Conservation (phyloP, 2,797 vertebrate species). For the Telmatherina bonti region DNA sequence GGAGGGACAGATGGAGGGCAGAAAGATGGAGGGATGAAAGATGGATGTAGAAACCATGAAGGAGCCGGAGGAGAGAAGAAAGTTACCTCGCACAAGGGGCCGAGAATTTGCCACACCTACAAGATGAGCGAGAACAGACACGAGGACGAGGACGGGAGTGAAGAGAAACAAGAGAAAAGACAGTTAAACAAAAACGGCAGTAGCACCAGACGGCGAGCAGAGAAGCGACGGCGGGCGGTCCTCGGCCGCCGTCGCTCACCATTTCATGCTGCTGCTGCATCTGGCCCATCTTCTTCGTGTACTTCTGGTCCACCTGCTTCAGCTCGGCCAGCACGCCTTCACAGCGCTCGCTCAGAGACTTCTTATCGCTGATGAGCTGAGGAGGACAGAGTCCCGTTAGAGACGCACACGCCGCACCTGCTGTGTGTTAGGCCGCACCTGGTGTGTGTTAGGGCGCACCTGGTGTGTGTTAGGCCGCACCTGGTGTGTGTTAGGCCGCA, state of each 20-base stretch:
- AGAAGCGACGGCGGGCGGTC: background rate
- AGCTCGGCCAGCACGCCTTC: constrained; percentile 89
- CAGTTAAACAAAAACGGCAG: constrained; percentile 58
- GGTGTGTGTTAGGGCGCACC: too few relatives aligned
- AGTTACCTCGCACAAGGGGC: constrained; percentile 92
- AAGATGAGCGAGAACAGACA: constrained; percentile 72
- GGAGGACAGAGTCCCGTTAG: background rate
- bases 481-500: too few relatives aligned
- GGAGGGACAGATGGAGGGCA: constrained; percentile 4
- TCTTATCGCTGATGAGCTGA: constrained; percentile 95
- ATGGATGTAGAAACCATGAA: constrained; percentile 9
- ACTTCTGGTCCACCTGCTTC: constrained; percentile 91
- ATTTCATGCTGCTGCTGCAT: constrained; percentile 93
- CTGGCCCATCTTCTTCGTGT: constrained; percentile 88
- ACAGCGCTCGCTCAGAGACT: constrained; percentile 89
- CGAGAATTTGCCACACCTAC: constrained; percentile 93
- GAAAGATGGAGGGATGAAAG: constrained; percentile 27
- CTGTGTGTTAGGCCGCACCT: too few relatives aligned
- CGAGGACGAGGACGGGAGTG: constrained; percentile 32
- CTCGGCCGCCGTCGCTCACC: constrained; percentile 80
- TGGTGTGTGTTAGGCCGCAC: too few relatives aligned
- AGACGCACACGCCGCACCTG: too few relatives aligned
- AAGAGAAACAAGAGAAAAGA: constrained; percentile 39
- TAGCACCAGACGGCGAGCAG: constrained; percentile 13
- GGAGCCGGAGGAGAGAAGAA: constrained; percentile 28